Conservation (phyloP, 2,797 vertebrate genomes). For the Scolopax rusticola region DNA sequence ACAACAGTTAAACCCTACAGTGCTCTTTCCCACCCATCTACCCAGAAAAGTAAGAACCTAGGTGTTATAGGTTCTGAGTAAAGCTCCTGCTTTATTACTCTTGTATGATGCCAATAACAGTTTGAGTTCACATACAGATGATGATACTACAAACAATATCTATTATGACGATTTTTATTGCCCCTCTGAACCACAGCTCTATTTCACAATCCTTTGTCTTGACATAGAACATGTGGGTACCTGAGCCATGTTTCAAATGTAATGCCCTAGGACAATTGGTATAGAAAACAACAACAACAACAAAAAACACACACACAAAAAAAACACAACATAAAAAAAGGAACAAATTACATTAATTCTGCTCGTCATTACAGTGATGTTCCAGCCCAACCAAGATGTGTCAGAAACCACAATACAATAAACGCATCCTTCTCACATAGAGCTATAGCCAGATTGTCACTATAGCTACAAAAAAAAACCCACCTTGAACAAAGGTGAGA, state of each 20-base stretch:
- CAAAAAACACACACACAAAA: too few species aligned
- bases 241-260: not conserved
- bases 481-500: not conserved
- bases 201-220: not conserved
- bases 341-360: not conserved
- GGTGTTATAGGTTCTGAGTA: not conserved
- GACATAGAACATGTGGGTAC: accelerated
- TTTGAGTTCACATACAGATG: not conserved
- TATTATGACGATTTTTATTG: not conserved
- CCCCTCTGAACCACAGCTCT: not conserved
- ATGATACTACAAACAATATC: not conserved
- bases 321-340: not conserved
- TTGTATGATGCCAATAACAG: not conserved
- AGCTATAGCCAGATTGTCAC: not conserved
- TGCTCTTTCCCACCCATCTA: not conserved
- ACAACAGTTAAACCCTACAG: not conserved
- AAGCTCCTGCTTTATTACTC: not conserved
- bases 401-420: not conserved
- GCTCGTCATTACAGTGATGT: not conserved
- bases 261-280: not conserved
- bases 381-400: not conserved
- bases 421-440: not conserved
- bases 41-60: not conserved
- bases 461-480: not conserved
- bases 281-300: not conserved